A percentile compares a stretch with the other conserved stretches of the same genome.
phyloP scores from a whole-genome alignment of 2,797 vertebrate species.

The Leuciscus waleckii region DNA sequence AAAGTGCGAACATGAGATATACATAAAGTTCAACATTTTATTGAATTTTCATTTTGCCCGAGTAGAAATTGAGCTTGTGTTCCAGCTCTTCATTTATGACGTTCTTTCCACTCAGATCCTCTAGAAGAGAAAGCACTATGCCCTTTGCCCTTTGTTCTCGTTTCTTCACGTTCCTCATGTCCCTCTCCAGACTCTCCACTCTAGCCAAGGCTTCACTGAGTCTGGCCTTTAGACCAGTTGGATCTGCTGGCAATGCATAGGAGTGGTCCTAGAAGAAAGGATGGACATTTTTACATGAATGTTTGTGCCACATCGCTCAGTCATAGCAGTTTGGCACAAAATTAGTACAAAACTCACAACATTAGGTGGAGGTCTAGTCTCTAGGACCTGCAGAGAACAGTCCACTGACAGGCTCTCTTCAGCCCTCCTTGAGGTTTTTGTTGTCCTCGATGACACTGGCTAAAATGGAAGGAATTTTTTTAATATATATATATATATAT shows the following conservation, averaged over 20 bases:
- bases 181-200: conserved; percentile 53
- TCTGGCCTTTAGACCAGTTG: conserved; percentile 45
- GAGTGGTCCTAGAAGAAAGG: conserved; percentile 52
- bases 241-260: conserved; percentile 50
- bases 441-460: conserved; percentile 44
- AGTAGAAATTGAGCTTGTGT: conserved; percentile 1
- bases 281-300: background rate
- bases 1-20: background rate
- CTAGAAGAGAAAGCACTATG: conserved; percentile 43
- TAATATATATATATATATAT: too few relatives aligned
- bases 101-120: conserved; percentile 52
- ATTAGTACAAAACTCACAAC: conserved; percentile 21
- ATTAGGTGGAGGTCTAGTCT: conserved; percentile 35
- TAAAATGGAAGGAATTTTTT: conserved; percentile 12
- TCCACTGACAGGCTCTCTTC: conserved; percentile 33
- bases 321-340: background rate
- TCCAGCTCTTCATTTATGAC: conserved; percentile 42
- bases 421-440: conserved; percentile 43
- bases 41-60: background rate
- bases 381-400: conserved; percentile 8
- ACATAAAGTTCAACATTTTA: background rate
- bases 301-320: background rate
- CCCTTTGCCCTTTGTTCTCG: conserved; percentile 54
- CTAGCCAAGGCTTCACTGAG: conserved; percentile 50
- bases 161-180: conserved; percentile 45